Evolutionary conservation across 2,797 vertebrate genomes (phyloP).

Genomic region (Anabacerthia variegaticeps): DNA sequence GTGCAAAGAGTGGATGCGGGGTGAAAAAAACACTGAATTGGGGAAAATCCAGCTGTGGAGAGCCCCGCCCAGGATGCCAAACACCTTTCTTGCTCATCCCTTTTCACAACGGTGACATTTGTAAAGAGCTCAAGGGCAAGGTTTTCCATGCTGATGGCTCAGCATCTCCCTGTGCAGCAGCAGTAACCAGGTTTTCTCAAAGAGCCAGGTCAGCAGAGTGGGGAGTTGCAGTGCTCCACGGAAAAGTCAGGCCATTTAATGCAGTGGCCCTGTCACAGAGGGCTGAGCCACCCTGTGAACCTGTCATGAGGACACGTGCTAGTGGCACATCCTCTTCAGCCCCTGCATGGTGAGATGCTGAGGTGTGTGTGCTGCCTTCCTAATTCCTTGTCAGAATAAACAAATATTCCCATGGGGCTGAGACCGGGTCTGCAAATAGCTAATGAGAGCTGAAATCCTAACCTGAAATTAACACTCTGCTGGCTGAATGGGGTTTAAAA

Average conservation of each 20-base stretch:
- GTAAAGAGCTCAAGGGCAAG: background rate
- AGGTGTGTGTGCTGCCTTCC: background rate
- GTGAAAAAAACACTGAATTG: conserved; percentile 24
- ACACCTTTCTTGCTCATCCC: background rate
- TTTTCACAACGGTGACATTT: background rate
- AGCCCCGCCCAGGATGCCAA: background rate
- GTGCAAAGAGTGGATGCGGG: background rate
- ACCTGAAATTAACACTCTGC: background rate
- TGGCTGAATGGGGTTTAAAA: background rate
- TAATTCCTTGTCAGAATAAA: background rate
- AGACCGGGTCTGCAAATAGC: background rate
- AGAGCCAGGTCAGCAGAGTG: background rate
- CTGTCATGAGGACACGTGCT: background rate
- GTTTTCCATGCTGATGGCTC: background rate
- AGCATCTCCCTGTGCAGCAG: background rate
- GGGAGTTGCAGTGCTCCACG: background rate
- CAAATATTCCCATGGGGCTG: background rate
- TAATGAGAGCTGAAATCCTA: conserved; percentile 24
- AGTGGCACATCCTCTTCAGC: background rate
- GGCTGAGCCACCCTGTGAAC: background rate
- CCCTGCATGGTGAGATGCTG: fast-evolving
- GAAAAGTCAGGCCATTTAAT: background rate
- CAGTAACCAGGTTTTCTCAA: background rate
- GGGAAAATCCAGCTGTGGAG: background rate
- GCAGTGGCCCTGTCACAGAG: background rate